Percentiles rank a stretch among this genome's conserved stretches.
Evolutionary conservation across 2,113 vertebrate species (phyloP).

Genomic region (Periophthalmodon schlosseri): DNA sequence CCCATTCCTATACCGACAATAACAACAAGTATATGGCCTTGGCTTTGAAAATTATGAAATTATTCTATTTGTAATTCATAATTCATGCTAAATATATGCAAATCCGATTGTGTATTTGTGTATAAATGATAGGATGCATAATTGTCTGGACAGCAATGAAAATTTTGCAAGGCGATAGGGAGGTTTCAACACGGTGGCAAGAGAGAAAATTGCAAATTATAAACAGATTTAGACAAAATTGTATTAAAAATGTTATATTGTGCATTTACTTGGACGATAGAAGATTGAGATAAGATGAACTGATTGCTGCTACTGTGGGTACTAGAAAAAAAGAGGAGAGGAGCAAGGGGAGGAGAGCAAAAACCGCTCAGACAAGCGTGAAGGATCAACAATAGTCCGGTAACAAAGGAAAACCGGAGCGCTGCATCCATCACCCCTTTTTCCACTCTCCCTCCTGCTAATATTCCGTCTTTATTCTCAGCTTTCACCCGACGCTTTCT

Average conservation of each 20-base stretch:
- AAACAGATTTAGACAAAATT: too few relatives aligned
- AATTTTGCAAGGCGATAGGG: background rate
- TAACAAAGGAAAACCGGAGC: slow-evolving; percentile 67
- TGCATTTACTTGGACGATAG: background rate
- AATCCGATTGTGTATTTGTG: background rate
- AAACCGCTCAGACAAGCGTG: slow-evolving; percentile 64
- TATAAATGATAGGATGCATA: background rate
- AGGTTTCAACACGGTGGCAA: background rate
- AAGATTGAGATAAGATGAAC: background rate
- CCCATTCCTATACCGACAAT: slow-evolving; percentile 54
- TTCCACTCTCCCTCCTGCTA: slow-evolving; percentile 7
- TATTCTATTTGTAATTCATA: background rate
- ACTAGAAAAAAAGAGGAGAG: background rate
- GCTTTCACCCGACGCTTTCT: slow-evolving; percentile 28
- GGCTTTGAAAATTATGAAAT: background rate
- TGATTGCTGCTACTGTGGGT: background rate
- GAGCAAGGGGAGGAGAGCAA: slow-evolving; percentile 31
- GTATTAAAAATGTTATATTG: too few relatives aligned
- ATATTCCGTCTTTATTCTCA: slow-evolving; percentile 39
- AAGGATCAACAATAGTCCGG: slow-evolving; percentile 59
- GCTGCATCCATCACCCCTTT: slow-evolving; percentile 58
- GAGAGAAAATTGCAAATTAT: too few relatives aligned
- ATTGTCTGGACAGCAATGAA: background rate
- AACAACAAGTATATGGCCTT: slow-evolving; percentile 36
- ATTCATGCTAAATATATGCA: background rate